Evolutionary conservation across 2,888 invertebrate genomes (phyloP).

Genomic region (Eledona agricola): DNA sequence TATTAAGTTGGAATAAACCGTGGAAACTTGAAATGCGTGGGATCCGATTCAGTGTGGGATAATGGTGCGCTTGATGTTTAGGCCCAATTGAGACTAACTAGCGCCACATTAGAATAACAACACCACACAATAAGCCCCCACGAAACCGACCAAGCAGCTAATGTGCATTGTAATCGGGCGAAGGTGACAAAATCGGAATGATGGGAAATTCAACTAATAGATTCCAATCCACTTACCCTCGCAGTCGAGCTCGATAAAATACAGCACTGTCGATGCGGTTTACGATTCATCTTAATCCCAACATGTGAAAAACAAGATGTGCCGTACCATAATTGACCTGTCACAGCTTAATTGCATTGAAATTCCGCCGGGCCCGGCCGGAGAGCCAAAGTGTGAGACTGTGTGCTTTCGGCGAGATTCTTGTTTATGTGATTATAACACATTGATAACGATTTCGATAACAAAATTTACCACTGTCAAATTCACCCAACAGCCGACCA

Average conservation of each 20-base stretch:
- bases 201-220: too few species aligned
- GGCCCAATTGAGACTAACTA: slow-evolving; percentile 17
- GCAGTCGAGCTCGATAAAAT: slow-evolving; percentile 44
- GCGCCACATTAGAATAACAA: slow-evolving; percentile 10
- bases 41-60: slow-evolving; percentile 1
- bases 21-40: slow-evolving; percentile 8
- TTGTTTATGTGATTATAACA: slow-evolving; percentile 29
- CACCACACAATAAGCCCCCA: slow-evolving; percentile 13
- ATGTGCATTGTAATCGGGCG: too few species aligned
- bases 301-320: slow-evolving; percentile 50
- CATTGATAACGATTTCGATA: slow-evolving; percentile 34
- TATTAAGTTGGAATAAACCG: slow-evolving; percentile 3
- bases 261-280: slow-evolving; percentile 45
- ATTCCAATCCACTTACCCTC: slow-evolving; percentile 48
- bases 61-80: slow-evolving; percentile 12
- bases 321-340: slow-evolving; percentile 50
- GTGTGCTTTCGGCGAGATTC: slow-evolving; percentile 25
- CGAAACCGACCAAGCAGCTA: too few species aligned
- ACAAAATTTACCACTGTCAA: slow-evolving; percentile 57
- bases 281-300: slow-evolving; percentile 48
- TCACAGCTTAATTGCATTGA: slow-evolving; percentile 53
- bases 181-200: too few species aligned
- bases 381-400: slow-evolving; percentile 19
- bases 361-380: slow-evolving; percentile 26
- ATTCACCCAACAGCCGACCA: slow-evolving; percentile 59